These are phyloP conservation scores for Taurulus bubalis DNA, from an alignment of 2,113 vertebrate species.

Conservation along the genomic window DNA sequence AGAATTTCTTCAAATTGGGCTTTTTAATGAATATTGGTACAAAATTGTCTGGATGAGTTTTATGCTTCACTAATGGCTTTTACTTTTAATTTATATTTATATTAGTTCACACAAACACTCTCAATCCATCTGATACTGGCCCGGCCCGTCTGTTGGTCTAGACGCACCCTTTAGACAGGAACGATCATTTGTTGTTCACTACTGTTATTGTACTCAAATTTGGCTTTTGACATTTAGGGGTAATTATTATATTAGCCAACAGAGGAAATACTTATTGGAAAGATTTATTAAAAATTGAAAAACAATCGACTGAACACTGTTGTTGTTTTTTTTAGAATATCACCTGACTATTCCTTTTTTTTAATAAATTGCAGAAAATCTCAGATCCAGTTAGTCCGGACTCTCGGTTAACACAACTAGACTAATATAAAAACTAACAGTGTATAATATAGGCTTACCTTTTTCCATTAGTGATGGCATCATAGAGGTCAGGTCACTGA, in stretches of 20 bases:
- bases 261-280: not conserved
- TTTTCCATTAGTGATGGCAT: constrained; percentile 92
- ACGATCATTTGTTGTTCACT: not conserved
- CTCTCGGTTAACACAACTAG: not conserved
- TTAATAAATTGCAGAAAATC: not conserved
- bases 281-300: not conserved
- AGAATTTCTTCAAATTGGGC: too few relatives aligned
- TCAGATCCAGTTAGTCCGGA: not conserved
- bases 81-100: too few relatives aligned
- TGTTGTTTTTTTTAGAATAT: not conserved
- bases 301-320: too few relatives aligned
- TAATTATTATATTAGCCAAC: not conserved
- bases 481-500: constrained; percentile 92
- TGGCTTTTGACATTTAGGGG: not conserved
- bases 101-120: too few relatives aligned
- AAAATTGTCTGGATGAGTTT: too few relatives aligned
- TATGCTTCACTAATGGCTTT: too few relatives aligned
- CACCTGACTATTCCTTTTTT: not conserved
- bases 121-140: too few relatives aligned
- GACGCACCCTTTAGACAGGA: too few relatives aligned
- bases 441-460: constrained; percentile 80
- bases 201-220: not conserved
- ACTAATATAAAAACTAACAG: not conserved
- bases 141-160: too few relatives aligned
- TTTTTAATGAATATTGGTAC: too few relatives aligned